A percentile compares a stretch with the other conserved stretches of the same genome.
Evolutionary conservation across 2,888 invertebrate genomes (phyloP).

Genomic region (Lithophane socia): DNA sequence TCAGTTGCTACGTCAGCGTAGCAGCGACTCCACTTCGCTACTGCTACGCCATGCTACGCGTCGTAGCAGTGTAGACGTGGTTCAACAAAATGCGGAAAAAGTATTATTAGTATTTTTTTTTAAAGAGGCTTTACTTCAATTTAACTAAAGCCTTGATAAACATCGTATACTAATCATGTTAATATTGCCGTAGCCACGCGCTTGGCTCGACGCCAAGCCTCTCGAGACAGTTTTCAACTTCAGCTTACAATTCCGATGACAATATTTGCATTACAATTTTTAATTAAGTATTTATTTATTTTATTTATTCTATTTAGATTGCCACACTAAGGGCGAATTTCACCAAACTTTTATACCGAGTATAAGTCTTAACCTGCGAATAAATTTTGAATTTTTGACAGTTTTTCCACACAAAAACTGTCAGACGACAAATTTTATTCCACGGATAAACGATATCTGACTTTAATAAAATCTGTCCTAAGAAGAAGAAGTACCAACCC

Average conservation of each 20-base stretch:
- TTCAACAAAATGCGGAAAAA: not conserved
- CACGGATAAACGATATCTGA: too few species aligned
- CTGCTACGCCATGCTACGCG: conserved; percentile 4
- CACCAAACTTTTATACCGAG: too few species aligned
- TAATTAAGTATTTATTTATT: not conserved
- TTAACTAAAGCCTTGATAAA: conserved; percentile 12
- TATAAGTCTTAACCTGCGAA: too few species aligned
- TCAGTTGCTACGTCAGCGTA: not conserved
- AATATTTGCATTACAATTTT: conserved; percentile 29
- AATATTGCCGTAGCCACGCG: not conserved
- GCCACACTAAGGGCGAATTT: too few species aligned
- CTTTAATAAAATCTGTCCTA: too few species aligned
- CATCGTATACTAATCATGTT: conserved; percentile 25
- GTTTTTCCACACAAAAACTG: too few species aligned
- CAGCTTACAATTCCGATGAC: conserved; percentile 22
- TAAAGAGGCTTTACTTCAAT: not conserved
- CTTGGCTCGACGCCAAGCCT: conserved; percentile 44
- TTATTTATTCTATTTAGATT: too few species aligned
- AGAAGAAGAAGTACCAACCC: too few species aligned
- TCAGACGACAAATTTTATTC: too few species aligned
- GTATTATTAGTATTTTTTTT: too few species aligned
- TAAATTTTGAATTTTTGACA: too few species aligned
- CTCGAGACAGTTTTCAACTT: conserved; percentile 37
- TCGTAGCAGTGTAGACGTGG: conserved; percentile 11
- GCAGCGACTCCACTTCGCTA: not conserved